phyloP scores from a whole-genome alignment of 2,797 vertebrate genomes.

The Kryptopterus vitreolus region DNA sequence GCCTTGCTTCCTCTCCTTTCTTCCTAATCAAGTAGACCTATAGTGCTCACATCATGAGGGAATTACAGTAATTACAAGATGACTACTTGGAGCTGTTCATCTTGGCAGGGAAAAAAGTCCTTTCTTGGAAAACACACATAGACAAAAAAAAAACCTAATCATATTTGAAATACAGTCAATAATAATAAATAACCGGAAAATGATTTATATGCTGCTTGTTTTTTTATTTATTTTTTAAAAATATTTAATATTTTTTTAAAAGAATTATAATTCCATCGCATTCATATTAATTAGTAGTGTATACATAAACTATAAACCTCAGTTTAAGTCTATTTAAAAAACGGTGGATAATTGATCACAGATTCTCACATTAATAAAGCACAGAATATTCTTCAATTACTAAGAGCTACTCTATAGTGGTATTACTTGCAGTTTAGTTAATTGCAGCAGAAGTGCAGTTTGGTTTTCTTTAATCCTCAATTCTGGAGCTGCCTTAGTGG shows the following conservation, averaged over 20 bases:
- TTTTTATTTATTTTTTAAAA: neutral
- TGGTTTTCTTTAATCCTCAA: neutral
- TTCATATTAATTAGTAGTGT: neutral
- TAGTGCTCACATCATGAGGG: slow-evolving; percentile 13
- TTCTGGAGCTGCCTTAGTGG: neutral
- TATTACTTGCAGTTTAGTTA: too few relatives aligned
- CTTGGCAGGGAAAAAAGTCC: neutral
- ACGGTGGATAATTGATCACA: neutral
- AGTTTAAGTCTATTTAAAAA: neutral
- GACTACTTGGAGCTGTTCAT: slow-evolving; percentile 2
- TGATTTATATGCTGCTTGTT: neutral
- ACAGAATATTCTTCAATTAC: neutral
- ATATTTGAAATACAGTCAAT: neutral
- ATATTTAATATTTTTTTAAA: too few relatives aligned
- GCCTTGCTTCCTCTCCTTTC: slow-evolving; percentile 22
- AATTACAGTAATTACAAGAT: slow-evolving; percentile 30
- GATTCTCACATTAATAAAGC: neutral
- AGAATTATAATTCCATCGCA: too few relatives aligned
- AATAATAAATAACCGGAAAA: neutral
- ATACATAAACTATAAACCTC: slow-evolving; percentile 3
- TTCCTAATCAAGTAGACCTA: slow-evolving; percentile 9
- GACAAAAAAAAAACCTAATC: neutral
- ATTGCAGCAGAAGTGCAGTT: neutral
- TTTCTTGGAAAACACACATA: neutral
- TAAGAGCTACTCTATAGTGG: neutral